Evolutionary conservation across 2,888 invertebrate genomes (phyloP), one percentile per base, ranked within the genome.

Genomic region (Agriotes lineatus): DNA sequence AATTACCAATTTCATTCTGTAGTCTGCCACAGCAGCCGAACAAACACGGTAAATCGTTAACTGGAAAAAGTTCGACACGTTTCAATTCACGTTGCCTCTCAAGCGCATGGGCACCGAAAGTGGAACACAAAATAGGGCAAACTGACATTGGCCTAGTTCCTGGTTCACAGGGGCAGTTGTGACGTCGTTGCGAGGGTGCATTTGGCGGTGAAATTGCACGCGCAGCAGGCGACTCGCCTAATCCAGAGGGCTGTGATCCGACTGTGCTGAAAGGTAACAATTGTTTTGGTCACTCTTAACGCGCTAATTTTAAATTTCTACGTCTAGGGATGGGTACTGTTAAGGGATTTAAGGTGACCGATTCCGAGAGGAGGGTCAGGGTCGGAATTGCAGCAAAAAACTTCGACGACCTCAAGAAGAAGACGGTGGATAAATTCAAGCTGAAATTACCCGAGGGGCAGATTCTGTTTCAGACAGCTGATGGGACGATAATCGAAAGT

Each of bases 341-440:
- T 78, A 90, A 87, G 81, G 93, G 93, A 20, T 92, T 90, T 78
- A 93, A 92, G 86, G 90, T 93, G 39, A 91, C 92, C 0, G 90
- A 92, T 80, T 88, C 89, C 1, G 88, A 87, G 74, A 85, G 92
- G 67, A 88, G 88, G 73, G 88, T 90, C 74, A 89, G 90, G 83
- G 88, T 92, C 73, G 93, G 93, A 12, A 87, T 93, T 44, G 93
- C 92, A 16, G 91, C 91, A 48, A 88, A 87, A 78, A 88, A 85
- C 78, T 84, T 92, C 16, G 84, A 87, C 56, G 92, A 92, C 79
- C 83, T 93, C 60, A 89, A 90, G 73, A 86, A 86, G 74, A 93
- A 91, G 85, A 91, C 91, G 33, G 88, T 90, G 76, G 86, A 85
- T 76, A 93, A 93, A 67, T 84, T 84, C 75, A 84, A 84, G 71